Evolutionary conservation across 2,888 invertebrate genomes (phyloP), one percentile per base, ranked within the genome.

Genomic region (Limnephilus marmoratus): DNA sequence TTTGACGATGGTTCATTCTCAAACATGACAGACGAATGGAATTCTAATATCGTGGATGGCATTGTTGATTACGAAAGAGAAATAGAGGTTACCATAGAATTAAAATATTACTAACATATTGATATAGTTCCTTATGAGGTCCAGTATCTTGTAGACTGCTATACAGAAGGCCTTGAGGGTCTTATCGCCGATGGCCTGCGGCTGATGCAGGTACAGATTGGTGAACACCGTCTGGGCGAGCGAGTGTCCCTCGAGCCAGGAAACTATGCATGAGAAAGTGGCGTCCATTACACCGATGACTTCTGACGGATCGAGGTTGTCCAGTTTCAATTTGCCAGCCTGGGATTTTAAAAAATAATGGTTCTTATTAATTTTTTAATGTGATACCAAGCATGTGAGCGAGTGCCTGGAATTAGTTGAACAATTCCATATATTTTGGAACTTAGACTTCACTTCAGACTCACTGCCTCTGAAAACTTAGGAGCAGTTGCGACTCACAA

Each of bases 151-250:
- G 94, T 99, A 98, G 83, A 99, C 97, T 90, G 98, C 97, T 94
- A 98, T 97, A 94, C 98, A 98, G 95, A 99, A 99, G 0, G 98
- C 98, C 95, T 98, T 98, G 93, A 99, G 96, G 11, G 97, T 96
- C 94, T 97, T 97, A 94, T 99, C 98, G 94, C 97, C 96, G 93
- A 99, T 98, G 93, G 97, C 97, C 94, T 98, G 97, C 0, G 99
- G 99, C 94, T 98, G 98, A 95, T 99, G 99, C 81, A 99, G 96
- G 95, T 99, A 99, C 41, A 99, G 97, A 95, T 99, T 99, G 45
- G 99, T 99, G 95, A 99, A 99, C 13, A 99, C 98, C 2, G 99
- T 99, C 96, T 99, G 99, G 11, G 99, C 99, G 94, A 99, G 96
- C 0, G 98, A 99, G 95, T 99, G 98, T 0, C 99, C 99, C 95